A percentile compares a stretch with the other conserved stretches of the same genome.
Conservation (phyloP, 23 tunicate genomes). For the Corella eumyota region DNA sequence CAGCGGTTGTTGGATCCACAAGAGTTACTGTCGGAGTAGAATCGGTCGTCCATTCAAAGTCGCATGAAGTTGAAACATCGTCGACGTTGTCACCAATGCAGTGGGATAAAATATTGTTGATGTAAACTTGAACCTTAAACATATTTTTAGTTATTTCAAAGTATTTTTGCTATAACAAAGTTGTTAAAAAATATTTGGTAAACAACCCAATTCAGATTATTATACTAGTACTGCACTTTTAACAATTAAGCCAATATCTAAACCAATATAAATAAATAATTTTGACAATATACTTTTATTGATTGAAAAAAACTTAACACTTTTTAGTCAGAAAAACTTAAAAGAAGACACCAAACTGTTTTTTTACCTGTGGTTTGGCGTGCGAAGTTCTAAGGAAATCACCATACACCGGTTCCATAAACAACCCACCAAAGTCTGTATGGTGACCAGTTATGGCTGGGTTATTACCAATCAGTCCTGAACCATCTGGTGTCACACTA, state of each 20-base stretch:
- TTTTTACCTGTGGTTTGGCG: conserved; percentile 75
- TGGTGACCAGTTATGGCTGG: conserved; percentile 1
- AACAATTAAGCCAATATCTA: too few species aligned
- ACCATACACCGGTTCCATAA: conserved; percentile 46
- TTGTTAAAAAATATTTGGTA: too few species aligned
- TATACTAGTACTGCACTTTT: too few species aligned
- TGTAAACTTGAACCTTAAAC: conserved; percentile 62
- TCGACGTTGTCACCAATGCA: conserved; percentile 30
- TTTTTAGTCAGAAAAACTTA: too few species aligned
- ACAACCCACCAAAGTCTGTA: conserved; percentile 16
- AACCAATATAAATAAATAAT: too few species aligned
- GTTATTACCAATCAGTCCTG: background rate
- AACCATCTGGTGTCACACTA: conserved; percentile 2
- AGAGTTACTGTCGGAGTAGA: conserved; percentile 43
- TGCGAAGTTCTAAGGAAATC: conserved; percentile 77
- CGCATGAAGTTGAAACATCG: conserved; percentile 19
- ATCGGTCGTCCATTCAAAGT: conserved; percentile 34
- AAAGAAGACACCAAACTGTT: too few species aligned
- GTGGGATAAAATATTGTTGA: conserved; percentile 46
- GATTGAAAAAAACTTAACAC: too few species aligned
- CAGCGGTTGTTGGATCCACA: conserved; percentile 17
- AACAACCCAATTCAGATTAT: too few species aligned
- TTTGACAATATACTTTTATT: too few species aligned
- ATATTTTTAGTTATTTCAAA: too few species aligned
- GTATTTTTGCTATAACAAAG: too few species aligned